Evolutionary conservation across 2,797 vertebrate species (phyloP).

Genomic region (Syngnathus acus): DNA sequence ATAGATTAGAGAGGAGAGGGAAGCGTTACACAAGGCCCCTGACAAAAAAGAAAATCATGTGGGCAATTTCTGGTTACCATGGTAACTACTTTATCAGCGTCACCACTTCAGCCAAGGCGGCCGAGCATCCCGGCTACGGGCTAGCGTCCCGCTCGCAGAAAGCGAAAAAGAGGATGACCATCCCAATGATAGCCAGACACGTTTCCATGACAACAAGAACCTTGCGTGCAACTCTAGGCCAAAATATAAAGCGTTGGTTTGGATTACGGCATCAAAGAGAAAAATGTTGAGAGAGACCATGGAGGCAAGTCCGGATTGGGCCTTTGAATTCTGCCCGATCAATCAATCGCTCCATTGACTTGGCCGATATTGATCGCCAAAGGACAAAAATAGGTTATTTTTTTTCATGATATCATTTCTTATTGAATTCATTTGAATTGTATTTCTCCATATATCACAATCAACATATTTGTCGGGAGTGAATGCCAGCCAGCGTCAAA

Average conservation of each 20-base stretch:
- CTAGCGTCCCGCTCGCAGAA: background rate
- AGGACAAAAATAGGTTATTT: no score
- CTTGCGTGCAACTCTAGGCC: constrained; percentile 15
- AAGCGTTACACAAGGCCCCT: constrained; percentile 53
- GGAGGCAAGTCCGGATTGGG: background rate
- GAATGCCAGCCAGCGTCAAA: background rate
- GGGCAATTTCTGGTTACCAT: constrained; percentile 71
- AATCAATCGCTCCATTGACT: no score
- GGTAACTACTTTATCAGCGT: constrained; percentile 71
- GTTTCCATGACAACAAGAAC: constrained; percentile 53
- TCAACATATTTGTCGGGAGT: background rate
- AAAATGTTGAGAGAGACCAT: background rate
- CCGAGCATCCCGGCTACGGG: constrained; percentile 36
- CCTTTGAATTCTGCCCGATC: no score
- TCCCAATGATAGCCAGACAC: constrained; percentile 22
- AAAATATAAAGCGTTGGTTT: background rate
- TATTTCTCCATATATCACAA: no score
- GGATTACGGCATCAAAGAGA: background rate
- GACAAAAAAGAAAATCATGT: constrained; percentile 50
- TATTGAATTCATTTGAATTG: no score
- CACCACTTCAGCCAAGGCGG: constrained; percentile 64
- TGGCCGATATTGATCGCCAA: no score
- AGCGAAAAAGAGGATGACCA: background rate
- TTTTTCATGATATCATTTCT: no score
- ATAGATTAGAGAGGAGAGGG: constrained; percentile 40